Base-by-base conservation (phyloP, 2,888 invertebrate species). In the Athalia rosae region DNA sequence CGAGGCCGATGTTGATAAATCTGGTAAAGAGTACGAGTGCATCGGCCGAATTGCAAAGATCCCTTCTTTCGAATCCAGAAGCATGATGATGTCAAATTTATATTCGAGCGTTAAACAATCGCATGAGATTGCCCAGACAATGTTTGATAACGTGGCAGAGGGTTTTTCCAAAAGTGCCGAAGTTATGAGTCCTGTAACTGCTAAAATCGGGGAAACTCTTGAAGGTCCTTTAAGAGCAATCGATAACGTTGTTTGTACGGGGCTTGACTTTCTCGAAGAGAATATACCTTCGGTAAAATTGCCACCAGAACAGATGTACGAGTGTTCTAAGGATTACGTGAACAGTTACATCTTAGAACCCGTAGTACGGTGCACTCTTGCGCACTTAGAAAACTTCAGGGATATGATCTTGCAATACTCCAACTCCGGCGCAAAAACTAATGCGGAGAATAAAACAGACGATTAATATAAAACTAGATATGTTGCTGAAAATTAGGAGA, bases 251-350 rank as follows among this genome's bases (percentile, higher is more conserved):
- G 88, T 91, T 13, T 91, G 90, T 81, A 80, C 87, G 47, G 89
- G 90, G 78, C 85, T 91, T 76, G 89, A 90, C 74, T 87, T 89
- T 61, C 80, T 91, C 47, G 91, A 91, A 81, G 88, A 90, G 62
- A 90, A 86, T 74, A 87, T 90, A 50, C 91, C 91, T 0, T 86
- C 89, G 13, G 90, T 92, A 66, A 90, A 87, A 56, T 87, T 89
- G 59, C 89, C 90, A 13, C 87, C 91, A 15, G 87, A 88, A 56
- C 85, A 90, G 82, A 89, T 91, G 67, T 83, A 85, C 59, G 82
- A 79, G 6, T 83, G 82, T 50, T 78, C 86, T 47, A 79, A 79
- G 63, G 82, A 80, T 59, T 83, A 81, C 47, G 73, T 86, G 74
- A 87, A 45, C 61, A 80, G 79, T 15, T 79, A 69, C 47, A 74